phyloP scores from a whole-genome alignment of 2,888 invertebrate species.

The Pardosa pseudoannulata region DNA sequence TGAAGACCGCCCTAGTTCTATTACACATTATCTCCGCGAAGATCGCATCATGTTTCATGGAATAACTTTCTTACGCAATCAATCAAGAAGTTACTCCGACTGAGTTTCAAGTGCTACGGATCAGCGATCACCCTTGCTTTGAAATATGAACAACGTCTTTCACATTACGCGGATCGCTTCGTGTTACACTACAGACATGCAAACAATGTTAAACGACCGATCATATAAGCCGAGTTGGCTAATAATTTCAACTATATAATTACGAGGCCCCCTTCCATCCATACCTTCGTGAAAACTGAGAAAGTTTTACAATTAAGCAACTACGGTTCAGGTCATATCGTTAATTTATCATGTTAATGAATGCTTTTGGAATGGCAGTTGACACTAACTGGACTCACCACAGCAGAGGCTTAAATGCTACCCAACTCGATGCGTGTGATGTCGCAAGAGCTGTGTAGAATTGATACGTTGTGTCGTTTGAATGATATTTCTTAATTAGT shows the following conservation, averaged over 20 bases:
- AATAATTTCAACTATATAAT: slow-evolving; percentile 59
- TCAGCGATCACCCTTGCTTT: slow-evolving; percentile 17
- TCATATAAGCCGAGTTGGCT: slow-evolving; percentile 35
- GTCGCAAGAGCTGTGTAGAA: not conserved
- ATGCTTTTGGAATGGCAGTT: slow-evolving; percentile 59
- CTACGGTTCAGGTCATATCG: slow-evolving; percentile 56
- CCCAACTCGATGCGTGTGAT: not conserved
- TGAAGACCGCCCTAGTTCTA: not conserved
- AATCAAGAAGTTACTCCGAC: not conserved
- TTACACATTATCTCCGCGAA: not conserved
- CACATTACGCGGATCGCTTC: slow-evolving; percentile 31
- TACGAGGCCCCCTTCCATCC: slow-evolving; percentile 15
- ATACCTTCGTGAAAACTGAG: slow-evolving; percentile 37
- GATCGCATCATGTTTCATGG: not conserved
- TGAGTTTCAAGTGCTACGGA: not conserved
- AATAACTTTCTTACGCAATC: slow-evolving; percentile 1
- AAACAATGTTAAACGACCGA: slow-evolving; percentile 58
- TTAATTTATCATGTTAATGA: slow-evolving; percentile 66
- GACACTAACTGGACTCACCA: slow-evolving; percentile 37
- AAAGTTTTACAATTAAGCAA: slow-evolving; percentile 65
- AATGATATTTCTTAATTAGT: slow-evolving; percentile 8
- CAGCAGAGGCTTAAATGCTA: slow-evolving; percentile 15
- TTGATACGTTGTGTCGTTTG: not conserved
- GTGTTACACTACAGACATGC: slow-evolving; percentile 12
- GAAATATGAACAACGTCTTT: slow-evolving; percentile 16